phyloP scores from a whole-genome alignment of 2,888 invertebrate species.

The Linhomoeus sp. region DNA sequence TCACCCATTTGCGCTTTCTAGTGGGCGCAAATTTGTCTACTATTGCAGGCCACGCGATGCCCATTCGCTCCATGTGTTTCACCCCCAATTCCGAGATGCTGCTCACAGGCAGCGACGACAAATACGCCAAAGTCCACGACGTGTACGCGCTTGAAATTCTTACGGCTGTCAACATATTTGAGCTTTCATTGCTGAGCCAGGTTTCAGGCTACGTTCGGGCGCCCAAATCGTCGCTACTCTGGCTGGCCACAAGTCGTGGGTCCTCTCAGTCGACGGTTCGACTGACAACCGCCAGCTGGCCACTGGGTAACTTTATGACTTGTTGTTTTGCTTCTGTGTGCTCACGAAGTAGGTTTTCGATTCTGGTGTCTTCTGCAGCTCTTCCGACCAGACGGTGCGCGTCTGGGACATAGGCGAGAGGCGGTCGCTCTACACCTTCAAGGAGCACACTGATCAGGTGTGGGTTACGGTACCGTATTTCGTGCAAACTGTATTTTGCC shows the following conservation, averaged over 20 bases:
- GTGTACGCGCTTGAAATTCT: constrained; percentile 44
- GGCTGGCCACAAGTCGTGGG: constrained; percentile 92
- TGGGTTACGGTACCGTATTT: too few species aligned
- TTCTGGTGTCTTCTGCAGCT: constrained; percentile 43
- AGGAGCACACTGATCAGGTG: constrained; percentile 78
- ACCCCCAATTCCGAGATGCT: constrained; percentile 84
- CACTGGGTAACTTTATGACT: too few species aligned
- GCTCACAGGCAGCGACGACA: constrained; percentile 85
- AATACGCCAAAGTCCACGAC: constrained; percentile 90
- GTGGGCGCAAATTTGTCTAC: not conserved
- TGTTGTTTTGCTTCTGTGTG: not conserved
- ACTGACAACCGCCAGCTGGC: constrained; percentile 75
- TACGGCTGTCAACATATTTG: not conserved
- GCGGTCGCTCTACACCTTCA: constrained; percentile 77
- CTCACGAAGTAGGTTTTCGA: not conserved
- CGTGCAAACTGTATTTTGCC: too few species aligned
- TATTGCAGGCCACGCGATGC: constrained; percentile 63
- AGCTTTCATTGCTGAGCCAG: not conserved
- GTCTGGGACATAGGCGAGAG: constrained; percentile 76
- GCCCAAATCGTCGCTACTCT: constrained; percentile 51
- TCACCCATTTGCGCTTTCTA: not conserved
- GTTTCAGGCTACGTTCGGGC: not conserved
- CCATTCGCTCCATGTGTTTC: constrained; percentile 76
- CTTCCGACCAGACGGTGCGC: constrained; percentile 79
- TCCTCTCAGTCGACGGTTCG: constrained; percentile 72